Conservation (phyloP, 1,140 invertebrate genomes). For the Chelonus insularis region DNA sequence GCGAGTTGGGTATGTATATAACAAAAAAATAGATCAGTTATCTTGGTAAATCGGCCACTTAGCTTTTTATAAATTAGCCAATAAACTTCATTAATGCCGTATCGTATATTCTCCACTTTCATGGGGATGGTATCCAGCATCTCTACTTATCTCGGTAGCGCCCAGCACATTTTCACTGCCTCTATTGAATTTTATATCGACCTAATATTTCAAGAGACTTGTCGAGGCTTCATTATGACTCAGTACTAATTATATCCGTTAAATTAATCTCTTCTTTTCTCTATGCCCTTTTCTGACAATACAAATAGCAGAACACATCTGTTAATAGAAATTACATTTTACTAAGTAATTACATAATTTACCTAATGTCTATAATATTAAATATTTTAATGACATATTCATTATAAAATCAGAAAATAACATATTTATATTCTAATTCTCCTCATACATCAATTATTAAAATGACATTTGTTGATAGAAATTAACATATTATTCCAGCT, state of each 20-base stretch:
- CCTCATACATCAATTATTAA: no score
- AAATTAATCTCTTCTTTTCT: not conserved
- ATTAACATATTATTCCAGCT: no score
- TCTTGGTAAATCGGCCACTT: conserved; percentile 38
- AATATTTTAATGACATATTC: no score
- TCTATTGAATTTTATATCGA: conserved; percentile 28
- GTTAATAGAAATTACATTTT: no score
- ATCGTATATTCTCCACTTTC: conserved; percentile 19
- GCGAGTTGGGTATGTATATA: not conserved
- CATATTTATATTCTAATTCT: no score
- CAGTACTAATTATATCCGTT: not conserved
- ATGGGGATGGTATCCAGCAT: conserved; percentile 2
- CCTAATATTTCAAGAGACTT: conserved; percentile 21
- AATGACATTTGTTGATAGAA: no score
- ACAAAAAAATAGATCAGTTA: conserved; percentile 39
- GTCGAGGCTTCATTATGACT: conserved; percentile 21
- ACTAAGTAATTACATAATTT: no score
- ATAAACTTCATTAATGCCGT: conserved; percentile 38
- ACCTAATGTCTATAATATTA: no score
- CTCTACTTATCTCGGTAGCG: conserved; percentile 2
- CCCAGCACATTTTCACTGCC: conserved; percentile 9
- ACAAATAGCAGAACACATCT: not conserved
- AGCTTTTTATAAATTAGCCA: conserved; percentile 37
- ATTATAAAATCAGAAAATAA: no score
- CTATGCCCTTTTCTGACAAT: not conserved